Evolutionary conservation across 2,888 invertebrate species (phyloP).

Genomic region (Tipula confusa): DNA sequence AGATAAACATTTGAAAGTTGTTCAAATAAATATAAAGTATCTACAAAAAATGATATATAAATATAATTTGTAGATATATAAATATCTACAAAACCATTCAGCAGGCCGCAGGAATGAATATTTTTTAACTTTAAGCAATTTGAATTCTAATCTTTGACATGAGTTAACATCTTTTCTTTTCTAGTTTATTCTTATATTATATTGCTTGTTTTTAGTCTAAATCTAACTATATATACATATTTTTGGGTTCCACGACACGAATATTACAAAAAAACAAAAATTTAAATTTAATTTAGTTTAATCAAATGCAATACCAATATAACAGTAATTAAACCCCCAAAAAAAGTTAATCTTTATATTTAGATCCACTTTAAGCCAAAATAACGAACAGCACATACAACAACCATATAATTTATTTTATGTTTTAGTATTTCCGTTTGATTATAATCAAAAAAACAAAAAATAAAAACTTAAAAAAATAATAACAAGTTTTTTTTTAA

Average conservation of each 20-base stretch:
- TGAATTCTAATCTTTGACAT: too few species aligned
- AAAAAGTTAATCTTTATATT: background rate
- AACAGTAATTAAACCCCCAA: background rate
- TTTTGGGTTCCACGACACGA: background rate
- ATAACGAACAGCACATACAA: background rate
- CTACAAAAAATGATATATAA: too few species aligned
- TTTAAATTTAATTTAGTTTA: background rate
- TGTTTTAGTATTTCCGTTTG: constrained; percentile 25
- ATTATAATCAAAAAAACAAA: background rate
- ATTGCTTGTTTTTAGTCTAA: too few species aligned
- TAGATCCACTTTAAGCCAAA: background rate
- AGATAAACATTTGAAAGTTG: too few species aligned
- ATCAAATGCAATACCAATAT: background rate
- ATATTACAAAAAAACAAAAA: background rate
- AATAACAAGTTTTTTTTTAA: background rate
- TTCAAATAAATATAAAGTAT: too few species aligned
- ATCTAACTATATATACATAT: background rate
- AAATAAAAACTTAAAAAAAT: background rate
- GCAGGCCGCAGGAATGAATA: too few species aligned
- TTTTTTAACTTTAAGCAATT: too few species aligned
- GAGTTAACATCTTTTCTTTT: too few species aligned
- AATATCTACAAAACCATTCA: too few species aligned
- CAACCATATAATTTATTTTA: background rate
- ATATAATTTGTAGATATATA: too few species aligned
- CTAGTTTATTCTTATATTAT: background rate